phyloP scores from a whole-genome alignment of 2,113 vertebrate species.

The Elephas maximus region DNA sequence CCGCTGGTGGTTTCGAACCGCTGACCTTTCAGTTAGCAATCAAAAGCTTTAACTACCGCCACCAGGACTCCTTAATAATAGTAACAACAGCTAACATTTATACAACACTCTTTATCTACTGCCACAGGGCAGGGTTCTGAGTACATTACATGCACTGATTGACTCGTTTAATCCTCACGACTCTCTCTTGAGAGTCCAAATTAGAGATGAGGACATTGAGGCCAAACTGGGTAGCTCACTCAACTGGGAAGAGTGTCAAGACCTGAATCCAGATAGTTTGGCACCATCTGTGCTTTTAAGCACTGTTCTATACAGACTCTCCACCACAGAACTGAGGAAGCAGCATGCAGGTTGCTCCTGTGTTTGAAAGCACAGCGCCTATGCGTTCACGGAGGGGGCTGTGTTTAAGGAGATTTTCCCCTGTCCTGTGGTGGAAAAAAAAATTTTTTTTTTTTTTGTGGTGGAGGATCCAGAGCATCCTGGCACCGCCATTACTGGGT shows the following conservation, averaged over 20 bases:
- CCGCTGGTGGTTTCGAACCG: too few relatives aligned
- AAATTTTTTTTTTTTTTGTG: neutral
- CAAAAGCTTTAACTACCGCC: too few relatives aligned
- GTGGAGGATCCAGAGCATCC: neutral
- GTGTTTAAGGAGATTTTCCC: neutral
- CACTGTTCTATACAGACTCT: neutral
- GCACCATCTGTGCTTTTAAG: neutral
- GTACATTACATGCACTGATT: neutral
- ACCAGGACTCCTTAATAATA: too few relatives aligned
- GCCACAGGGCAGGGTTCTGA: neutral
- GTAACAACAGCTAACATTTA: neutral
- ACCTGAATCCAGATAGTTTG: neutral
- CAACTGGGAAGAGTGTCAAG: neutral
- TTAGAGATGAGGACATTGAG: neutral
- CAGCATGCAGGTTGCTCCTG: neutral
- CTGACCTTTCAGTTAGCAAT: too few relatives aligned
- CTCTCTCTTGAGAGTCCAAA: neutral
- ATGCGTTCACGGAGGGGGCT: neutral
- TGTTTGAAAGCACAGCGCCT: neutral
- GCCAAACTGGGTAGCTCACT: neutral
- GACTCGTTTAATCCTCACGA: neutral
- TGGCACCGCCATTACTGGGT: neutral
- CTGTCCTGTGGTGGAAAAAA: too few relatives aligned
- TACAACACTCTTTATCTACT: neutral
- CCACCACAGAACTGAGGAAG: neutral